Evolutionary conservation across 2,113 vertebrate species (phyloP).

Genomic region (Etia nguti): DNA sequence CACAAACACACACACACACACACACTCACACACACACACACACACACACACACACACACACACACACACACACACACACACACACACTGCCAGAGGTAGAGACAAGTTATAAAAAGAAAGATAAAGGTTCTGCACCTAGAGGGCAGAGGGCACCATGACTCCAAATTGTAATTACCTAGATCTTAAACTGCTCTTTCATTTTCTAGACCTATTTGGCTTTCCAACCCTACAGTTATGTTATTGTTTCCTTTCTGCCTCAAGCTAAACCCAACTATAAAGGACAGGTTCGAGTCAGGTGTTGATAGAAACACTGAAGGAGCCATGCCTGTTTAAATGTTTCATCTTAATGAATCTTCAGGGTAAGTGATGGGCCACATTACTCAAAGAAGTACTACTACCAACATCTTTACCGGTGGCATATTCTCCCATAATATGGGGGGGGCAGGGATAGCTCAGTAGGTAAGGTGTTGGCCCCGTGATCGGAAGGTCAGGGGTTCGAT

Average conservation of each 20-base stretch:
- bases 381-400: background rate
- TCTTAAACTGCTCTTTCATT: background rate
- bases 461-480: too few relatives aligned
- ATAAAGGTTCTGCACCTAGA: background rate
- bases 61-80: too few relatives aligned
- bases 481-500: too few relatives aligned
- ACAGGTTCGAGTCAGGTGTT: background rate
- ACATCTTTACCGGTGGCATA: background rate
- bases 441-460: too few relatives aligned
- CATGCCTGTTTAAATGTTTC: background rate
- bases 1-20: too few relatives aligned
- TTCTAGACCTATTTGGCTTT: background rate
- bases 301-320: background rate
- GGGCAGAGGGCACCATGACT: background rate
- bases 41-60: background rate
- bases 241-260: background rate
- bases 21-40: background rate
- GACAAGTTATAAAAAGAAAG: background rate
- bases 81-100: accelerated
- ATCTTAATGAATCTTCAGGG: background rate
- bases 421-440: too few relatives aligned
- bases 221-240: background rate
- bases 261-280: background rate
- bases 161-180: background rate
- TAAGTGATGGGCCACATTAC: background rate